phyloP scores from a whole-genome alignment of 1,140 invertebrate species.

The Sminthurides bifidus region DNA sequence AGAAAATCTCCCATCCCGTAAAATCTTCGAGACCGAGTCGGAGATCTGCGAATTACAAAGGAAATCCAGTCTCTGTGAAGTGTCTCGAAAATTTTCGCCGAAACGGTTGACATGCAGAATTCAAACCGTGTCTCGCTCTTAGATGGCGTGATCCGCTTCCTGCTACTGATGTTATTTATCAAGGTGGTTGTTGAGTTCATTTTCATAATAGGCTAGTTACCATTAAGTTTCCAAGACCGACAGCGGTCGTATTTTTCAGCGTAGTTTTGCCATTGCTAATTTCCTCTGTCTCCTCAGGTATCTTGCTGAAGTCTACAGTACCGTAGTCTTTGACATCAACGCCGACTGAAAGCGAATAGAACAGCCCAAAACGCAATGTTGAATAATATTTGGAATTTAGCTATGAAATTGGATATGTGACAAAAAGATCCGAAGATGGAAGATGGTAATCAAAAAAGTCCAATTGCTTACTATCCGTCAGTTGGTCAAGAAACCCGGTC shows the following conservation, averaged over 20 bases:
- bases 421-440: too few species aligned
- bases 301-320: slow-evolving; percentile 4
- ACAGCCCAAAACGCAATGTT: too few species aligned
- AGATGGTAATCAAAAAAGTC: too few species aligned
- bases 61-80: background rate
- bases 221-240: background rate
- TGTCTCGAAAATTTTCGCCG: background rate
- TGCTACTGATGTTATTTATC: background rate
- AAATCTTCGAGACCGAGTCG: slow-evolving; percentile 36
- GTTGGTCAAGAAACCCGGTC: slow-evolving; percentile 17
- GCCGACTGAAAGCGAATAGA: slow-evolving; percentile 7
- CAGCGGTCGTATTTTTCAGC: background rate
- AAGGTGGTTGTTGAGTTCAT: background rate
- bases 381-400: background rate
- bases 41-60: slow-evolving; percentile 17
- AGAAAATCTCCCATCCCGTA: slow-evolving; percentile 50
- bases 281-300: background rate
- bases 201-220: background rate
- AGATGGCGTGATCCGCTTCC: background rate
- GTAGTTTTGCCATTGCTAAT: background rate
- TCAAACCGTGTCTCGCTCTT: background rate
- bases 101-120: background rate
- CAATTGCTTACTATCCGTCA: slow-evolving; percentile 7
- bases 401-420: background rate
- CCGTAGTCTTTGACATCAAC: slow-evolving; percentile 28